These are phyloP conservation scores for Poliocrania exsul DNA, from an alignment of 2,797 vertebrate species.

Conservation along the genomic window DNA sequence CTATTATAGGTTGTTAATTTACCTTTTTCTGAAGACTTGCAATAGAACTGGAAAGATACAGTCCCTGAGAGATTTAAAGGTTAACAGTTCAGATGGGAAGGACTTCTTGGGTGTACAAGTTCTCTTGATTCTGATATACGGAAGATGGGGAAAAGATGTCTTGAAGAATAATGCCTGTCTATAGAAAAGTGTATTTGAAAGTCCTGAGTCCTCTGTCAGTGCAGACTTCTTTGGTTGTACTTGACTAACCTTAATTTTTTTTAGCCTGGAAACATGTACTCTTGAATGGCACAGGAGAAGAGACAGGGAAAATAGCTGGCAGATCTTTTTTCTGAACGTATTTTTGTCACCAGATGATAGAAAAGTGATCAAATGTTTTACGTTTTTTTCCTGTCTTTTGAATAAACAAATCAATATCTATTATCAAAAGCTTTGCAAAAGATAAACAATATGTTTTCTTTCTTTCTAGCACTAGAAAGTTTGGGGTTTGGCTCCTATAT, in stretches of 20 bases:
- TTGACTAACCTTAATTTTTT: not conserved
- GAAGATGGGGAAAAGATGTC: not conserved
- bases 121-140: not conserved
- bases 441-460: not conserved
- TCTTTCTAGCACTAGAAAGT: conserved; percentile 90
- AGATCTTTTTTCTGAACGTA: not conserved
- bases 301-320: not conserved
- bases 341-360: not conserved
- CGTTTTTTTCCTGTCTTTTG: not conserved
- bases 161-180: not conserved
- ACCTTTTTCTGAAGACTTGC: not conserved
- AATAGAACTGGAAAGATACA: not conserved
- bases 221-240: not conserved
- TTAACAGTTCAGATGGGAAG: not conserved
- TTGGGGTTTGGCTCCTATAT: conserved; percentile 98
- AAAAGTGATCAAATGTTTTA: not conserved
- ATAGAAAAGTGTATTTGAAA: not conserved
- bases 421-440: not conserved
- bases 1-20: not conserved
- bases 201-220: not conserved
- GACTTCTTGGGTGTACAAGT: not conserved
- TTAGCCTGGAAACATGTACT: not conserved
- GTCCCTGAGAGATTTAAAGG: not conserved
- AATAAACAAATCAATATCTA: not conserved
- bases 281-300: not conserved